A percentile compares a stretch with the other conserved stretches of the same genome.
Conservation (phyloP, 2,797 vertebrate species). For the Thamnophis elegans region DNA sequence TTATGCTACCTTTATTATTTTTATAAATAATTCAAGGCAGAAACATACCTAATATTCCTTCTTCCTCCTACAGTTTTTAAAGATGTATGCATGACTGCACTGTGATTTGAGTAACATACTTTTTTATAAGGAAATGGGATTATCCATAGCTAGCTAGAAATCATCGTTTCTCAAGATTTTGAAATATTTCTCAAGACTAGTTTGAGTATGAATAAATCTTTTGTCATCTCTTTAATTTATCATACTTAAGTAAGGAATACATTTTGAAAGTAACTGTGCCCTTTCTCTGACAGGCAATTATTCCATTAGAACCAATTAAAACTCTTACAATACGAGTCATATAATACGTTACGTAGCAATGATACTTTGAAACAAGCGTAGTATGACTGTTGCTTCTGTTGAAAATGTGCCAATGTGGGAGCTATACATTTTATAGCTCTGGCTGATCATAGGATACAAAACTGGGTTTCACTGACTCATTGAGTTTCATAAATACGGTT, state of each 20-base stretch:
- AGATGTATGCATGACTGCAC: background rate
- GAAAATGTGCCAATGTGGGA: background rate
- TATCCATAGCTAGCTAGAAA: background rate
- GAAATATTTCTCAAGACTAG: background rate
- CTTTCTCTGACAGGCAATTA: background rate
- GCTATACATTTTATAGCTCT: slow-evolving; percentile 18
- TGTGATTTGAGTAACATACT: background rate
- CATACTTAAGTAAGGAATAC: background rate
- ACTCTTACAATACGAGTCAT: background rate
- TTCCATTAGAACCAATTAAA: background rate
- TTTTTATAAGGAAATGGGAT: background rate
- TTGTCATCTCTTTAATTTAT: background rate
- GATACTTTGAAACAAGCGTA: slow-evolving; percentile 1
- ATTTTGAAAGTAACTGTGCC: background rate
- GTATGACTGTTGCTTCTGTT: background rate
- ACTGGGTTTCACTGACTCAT: slow-evolving; percentile 8
- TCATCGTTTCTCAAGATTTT: background rate
- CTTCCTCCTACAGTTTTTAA: background rate
- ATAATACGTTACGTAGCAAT: background rate
- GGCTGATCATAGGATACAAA: background rate
- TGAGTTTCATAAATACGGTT: background rate
- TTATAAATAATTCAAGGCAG: background rate
- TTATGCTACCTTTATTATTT: background rate
- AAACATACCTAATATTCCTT: background rate
- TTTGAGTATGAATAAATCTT: background rate